Evolutionary conservation across 2,113 vertebrate species (phyloP), one percentile per base, ranked within the genome.

Genomic region (Poicephalus gulielmi): DNA sequence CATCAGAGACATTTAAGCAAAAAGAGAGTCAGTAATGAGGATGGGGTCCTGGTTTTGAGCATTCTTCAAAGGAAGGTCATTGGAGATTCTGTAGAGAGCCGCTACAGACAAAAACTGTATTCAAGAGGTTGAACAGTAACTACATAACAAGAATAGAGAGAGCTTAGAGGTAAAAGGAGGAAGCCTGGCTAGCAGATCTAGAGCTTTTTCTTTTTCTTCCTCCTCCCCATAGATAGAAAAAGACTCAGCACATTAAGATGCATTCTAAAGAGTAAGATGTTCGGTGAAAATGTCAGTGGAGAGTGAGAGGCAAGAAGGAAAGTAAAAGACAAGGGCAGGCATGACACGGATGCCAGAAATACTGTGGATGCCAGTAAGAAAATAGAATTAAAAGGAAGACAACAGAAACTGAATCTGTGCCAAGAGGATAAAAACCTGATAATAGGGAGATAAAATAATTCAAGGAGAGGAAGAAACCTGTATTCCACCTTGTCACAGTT

Each of bases 31-130:
- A 67, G 43, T 92, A 95, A 93, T 74, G 79, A 96, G 83, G 46
- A 94, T 43, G 33, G 43, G 68, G 43, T 74, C 69, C 88, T 78
- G 50, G 37, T 50, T 84, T 81, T 81, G 43, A 91, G 55, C 33
- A 68, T 92, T 75, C 77, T 84, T 92, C 77, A 93, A 81, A 86
- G 86, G 63, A 74, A 75, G 28, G 68, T 75, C 68, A 81, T 88
- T 83, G 90, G 49, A 92, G 67, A 83, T 79, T 43, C 44, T 64
- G 53, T 77, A 55, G 41, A 94, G 31, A 68, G 64, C 63, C 88
- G 64, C 55, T 84, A 53, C 46, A 86, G 88, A 59, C 53, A 86
- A 88, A 84, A 88, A 69, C 46, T 50, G 25, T 16, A 83, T 70
- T 83, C 46, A 78, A 92, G 68, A 69, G 41, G 31, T 2, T 81